Evolutionary conservation across 2,113 vertebrate species (phyloP), one percentile per base, ranked within the genome.

Genomic region (Tursiops truncatus): DNA sequence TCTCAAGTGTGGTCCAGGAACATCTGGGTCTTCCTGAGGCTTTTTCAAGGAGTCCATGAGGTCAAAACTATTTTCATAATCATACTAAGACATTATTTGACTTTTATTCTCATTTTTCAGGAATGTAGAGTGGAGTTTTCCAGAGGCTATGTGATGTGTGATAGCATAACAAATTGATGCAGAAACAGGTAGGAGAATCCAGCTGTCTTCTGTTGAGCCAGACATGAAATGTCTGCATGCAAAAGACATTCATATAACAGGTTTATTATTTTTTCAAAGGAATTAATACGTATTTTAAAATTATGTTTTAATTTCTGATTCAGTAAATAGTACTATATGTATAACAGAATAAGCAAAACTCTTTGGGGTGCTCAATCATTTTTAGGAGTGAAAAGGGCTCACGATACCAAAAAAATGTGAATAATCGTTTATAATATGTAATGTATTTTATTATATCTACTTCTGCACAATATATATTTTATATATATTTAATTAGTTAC

Each of bases 21-120:
- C 2, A 4, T 18, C n/a, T 71, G 28, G 14, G 26, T 8, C 33
- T 91, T 82, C n/a, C 33, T 50, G 44, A 14, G 11, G 25, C 3
- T 74, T 91, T 79, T 92, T 36, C 62, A 87, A 56, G 28, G 67
- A 77, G 8, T 76, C 67, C 62, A 80, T 1, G 6, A 86, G 23
- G 21, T 89, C 44, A 90, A 86, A 94, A 81, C 18, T 81, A 65
- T 82, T 79, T 92, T 89, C 18, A 84, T 38, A 90, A 60, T 94
- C 76, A 76, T 23, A 79, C 13, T 76, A 77, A 68, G 6, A 77
- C 9, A 82, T 58, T 79, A 41, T 85, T 67, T 96, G 67, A 89
- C 33, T 41, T 73, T 80, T 84, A 84, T 18, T 85, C 9, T 82
- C 15, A 77, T 92, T 86, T 92, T 71, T 86, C 47, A 89, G 62